These are phyloP conservation scores for Potorous gilbertii DNA, from an alignment of 2,797 vertebrate species.

Conservation along the genomic window DNA sequence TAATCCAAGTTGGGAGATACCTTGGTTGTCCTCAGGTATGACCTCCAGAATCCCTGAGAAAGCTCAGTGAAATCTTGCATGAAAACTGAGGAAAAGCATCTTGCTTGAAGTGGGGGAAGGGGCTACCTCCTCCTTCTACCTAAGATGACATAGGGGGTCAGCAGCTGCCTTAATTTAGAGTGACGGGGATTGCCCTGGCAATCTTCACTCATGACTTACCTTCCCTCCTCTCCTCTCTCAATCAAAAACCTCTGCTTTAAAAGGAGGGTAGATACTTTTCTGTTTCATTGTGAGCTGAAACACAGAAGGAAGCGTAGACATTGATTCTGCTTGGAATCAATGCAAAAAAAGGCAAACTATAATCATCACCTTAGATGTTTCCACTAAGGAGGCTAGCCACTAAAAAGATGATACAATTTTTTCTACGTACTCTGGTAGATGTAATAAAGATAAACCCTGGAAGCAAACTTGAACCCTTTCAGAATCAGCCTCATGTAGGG, in stretches of 20 bases:
- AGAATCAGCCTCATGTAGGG: too few relatives aligned
- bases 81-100: not conserved
- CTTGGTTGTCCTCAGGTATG: too few relatives aligned
- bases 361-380: not conserved
- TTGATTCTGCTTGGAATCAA: not conserved
- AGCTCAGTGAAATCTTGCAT: not conserved
- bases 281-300: not conserved
- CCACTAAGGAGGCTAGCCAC: not conserved
- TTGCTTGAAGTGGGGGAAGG: not conserved
- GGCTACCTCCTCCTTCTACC: not conserved
- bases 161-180: not conserved
- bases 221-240: not conserved
- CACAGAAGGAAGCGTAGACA: not conserved
- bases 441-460: not conserved
- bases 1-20: not conserved
- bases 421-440: not conserved
- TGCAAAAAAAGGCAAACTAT: not conserved
- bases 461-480: too few relatives aligned
- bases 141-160: not conserved
- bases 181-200: not conserved
- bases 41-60: not conserved
- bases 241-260: not conserved
- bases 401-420: not conserved
- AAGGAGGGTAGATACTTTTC: not conserved
- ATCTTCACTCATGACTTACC: not conserved